phyloP scores from a whole-genome alignment of 2,113 vertebrate species.

The Sitta europaea region DNA sequence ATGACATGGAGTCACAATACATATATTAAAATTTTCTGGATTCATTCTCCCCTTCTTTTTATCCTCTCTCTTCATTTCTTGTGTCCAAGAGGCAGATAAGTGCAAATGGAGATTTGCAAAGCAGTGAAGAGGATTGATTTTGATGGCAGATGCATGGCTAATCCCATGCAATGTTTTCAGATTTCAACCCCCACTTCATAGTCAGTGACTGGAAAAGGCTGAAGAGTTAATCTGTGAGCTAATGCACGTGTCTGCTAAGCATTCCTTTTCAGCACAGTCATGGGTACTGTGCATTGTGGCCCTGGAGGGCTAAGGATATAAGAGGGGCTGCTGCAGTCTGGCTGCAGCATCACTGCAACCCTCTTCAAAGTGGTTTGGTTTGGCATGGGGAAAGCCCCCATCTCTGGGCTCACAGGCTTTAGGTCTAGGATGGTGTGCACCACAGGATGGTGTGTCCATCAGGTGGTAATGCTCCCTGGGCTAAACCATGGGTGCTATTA shows the following conservation, averaged over 20 bases:
- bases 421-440: not conserved
- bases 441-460: fast-evolving
- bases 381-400: not conserved
- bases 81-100: not conserved
- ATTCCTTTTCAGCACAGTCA: not conserved
- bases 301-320: not conserved
- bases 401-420: not conserved
- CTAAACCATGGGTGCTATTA: not conserved
- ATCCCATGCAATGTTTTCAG: not conserved
- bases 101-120: not conserved
- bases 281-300: not conserved
- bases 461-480: not conserved
- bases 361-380: not conserved
- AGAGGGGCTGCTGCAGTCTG: not conserved
- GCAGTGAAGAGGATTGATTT: not conserved
- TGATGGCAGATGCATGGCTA: not conserved
- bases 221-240: not conserved
- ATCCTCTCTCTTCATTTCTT: not conserved
- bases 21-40: not conserved
- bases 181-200: not conserved
- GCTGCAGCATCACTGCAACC: not conserved
- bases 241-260: not conserved
- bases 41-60: not conserved
- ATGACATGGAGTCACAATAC: not conserved
- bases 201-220: not conserved